phyloP scores from a whole-genome alignment of 2,113 vertebrate species.

The Pitta sordida region DNA sequence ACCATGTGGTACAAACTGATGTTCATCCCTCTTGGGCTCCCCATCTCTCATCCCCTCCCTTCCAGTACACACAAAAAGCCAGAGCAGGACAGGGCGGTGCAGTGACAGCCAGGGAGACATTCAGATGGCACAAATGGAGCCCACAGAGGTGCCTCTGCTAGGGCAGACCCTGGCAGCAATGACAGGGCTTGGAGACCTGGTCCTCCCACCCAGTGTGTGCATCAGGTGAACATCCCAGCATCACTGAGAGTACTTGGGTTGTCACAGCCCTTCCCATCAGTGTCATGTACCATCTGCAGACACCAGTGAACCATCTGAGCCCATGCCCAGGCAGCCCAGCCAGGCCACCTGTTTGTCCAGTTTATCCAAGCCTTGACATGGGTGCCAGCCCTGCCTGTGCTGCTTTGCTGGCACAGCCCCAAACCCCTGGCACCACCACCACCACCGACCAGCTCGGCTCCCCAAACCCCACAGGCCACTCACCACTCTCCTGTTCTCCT shows the following conservation, averaged over 20 bases:
- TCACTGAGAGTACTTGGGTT: background rate
- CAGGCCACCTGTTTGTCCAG: background rate
- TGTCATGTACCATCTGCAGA: background rate
- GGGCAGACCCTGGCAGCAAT: background rate
- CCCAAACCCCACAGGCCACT: slow-evolving; percentile 15
- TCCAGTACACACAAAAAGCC: background rate
- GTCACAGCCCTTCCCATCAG: background rate
- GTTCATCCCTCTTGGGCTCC: background rate
- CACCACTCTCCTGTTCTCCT: slow-evolving; percentile 73
- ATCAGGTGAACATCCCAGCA: background rate
- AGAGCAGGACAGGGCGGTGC: background rate
- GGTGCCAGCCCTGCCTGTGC: background rate
- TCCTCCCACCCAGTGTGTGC: background rate
- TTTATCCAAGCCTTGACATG: background rate
- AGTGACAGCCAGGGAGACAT: background rate
- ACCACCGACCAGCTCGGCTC: too few relatives aligned
- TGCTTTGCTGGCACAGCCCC: background rate
- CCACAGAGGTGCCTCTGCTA: background rate
- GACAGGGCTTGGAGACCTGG: background rate
- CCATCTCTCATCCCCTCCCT: background rate
- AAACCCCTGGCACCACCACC: background rate
- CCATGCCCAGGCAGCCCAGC: background rate
- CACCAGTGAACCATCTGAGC: rapidly evolving
- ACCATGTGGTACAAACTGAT: background rate
- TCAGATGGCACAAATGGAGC: background rate